phyloP scores from a whole-genome alignment of 2,797 vertebrate genomes.

The Aplochiton taeniatus region DNA sequence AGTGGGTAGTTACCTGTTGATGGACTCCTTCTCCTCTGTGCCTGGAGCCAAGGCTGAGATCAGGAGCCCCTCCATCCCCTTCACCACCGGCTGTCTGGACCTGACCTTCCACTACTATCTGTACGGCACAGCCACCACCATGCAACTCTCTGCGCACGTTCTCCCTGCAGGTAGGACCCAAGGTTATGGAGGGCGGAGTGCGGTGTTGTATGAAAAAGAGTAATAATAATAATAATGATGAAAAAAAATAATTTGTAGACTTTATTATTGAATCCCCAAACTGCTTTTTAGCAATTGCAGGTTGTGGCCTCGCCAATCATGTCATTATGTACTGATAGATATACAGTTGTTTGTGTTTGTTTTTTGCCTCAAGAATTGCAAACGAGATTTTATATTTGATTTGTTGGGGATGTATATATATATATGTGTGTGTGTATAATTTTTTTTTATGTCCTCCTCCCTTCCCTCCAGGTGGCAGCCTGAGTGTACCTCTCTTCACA shows the following conservation, averaged over 20 bases:
- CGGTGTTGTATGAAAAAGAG: no score
- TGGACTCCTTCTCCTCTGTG: slow-evolving; percentile 56
- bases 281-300: no score
- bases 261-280: no score
- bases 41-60: slow-evolving; percentile 61
- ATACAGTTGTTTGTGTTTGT: no score
- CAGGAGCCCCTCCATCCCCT: slow-evolving; percentile 64
- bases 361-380: no score
- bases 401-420: no score
- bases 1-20: slow-evolving; percentile 79
- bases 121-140: slow-evolving; percentile 66
- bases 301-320: no score
- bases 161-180: slow-evolving; percentile 54
- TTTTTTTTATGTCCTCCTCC: neutral
- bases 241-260: no score
- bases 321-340: no score
- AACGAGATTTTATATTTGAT: no score
- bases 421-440: no score
- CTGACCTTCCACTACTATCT: slow-evolving; percentile 79
- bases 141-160: slow-evolving; percentile 71
- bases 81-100: slow-evolving; percentile 68
- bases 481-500: slow-evolving; percentile 54
- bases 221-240: no score
- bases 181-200: neutral
- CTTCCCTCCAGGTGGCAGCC: slow-evolving; percentile 37